Base-by-base conservation (phyloP, 2,113 vertebrate genomes). In the Nerophis ophidion region DNA sequence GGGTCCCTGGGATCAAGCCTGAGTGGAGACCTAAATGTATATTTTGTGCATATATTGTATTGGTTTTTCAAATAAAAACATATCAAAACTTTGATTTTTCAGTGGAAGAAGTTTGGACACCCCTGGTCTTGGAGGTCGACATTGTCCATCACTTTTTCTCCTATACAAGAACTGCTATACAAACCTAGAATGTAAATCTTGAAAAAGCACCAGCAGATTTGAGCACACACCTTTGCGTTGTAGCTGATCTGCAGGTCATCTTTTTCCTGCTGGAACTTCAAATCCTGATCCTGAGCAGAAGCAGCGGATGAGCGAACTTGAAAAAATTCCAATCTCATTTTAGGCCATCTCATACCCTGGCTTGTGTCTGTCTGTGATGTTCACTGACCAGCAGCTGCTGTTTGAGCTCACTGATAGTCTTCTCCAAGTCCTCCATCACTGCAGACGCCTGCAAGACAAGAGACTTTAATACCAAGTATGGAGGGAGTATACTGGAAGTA, bases 181-280 rank as follows among this genome's bases (percentile, higher is more conserved):
- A 26, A 26, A 3, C 26, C 2, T 26, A 26, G 4, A 26, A 26
- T 1, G 1, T 26, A 26, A 26, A 26, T 26, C 19, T 26, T 26
- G 68, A 26, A 72, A 63, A 38, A 38, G 36, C 7, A 6, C 5
- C 40, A 38, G 6, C 13, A 54, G 16, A 14, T 54, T 9, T 0
- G 14, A 57, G 14, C 58, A 57, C 0, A 26, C 90, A 98, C 96
- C 94, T 95, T 92, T 73, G 89, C 94, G 65, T 97, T 93, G 81
- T 81, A 89, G 38, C 16, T 72, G 71, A 38, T 70, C 67, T 93
- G 92, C 77, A 93, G 70, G 44, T 92, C 79, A 63, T 86, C 83
- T 80, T 84, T 94, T 55, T 94, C 91, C 71, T 91, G 88, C 61
- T 93, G 91, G 81, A 90, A 83, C 48, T 85, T 92, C 54, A 73